These are phyloP conservation scores for Drosophila yakuba DNA, from an alignment of 1,140 invertebrate genomes.

Conservation along the genomic window DNA sequence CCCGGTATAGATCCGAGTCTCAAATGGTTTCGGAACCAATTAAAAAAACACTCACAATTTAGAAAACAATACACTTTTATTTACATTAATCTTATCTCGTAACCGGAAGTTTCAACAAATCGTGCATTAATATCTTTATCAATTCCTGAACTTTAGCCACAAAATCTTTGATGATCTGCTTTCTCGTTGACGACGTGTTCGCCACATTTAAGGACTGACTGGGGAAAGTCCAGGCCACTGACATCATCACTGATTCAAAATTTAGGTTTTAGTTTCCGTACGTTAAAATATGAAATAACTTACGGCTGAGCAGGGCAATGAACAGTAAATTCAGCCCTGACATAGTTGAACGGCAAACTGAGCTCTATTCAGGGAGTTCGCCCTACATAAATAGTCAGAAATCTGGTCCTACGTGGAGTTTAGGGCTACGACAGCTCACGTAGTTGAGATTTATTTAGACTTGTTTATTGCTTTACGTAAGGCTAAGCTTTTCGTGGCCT, in stretches of 20 bases:
- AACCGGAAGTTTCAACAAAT: constrained; percentile 28
- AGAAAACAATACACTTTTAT: not conserved
- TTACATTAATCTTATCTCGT: not conserved
- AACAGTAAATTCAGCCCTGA: constrained; percentile 18
- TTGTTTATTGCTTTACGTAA: not conserved
- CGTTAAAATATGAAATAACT: constrained; percentile 5
- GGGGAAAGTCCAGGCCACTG: constrained; percentile 13
- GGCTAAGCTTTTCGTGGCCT: not conserved
- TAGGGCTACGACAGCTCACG: constrained; percentile 13
- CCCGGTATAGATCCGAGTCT: not conserved
- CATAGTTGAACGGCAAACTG: constrained; percentile 20
- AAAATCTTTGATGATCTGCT: constrained; percentile 43
- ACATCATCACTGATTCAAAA: constrained; percentile 8
- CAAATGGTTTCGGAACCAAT: too few species aligned
- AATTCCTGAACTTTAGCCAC: constrained; percentile 41
- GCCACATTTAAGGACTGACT: constrained; percentile 1
- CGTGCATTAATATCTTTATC: constrained; percentile 39
- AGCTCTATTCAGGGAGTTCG: not conserved
- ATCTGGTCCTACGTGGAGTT: constrained; percentile 27
- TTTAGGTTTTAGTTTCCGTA: not conserved
- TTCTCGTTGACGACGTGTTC: constrained; percentile 3
- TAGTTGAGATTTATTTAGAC: constrained; percentile 14
- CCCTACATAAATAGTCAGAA: constrained; percentile 33
- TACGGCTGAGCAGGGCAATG: constrained; percentile 14
- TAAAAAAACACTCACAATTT: not conserved